phyloP scores from a whole-genome alignment of 2,888 invertebrate species.

The Sclerodermus sp. region DNA sequence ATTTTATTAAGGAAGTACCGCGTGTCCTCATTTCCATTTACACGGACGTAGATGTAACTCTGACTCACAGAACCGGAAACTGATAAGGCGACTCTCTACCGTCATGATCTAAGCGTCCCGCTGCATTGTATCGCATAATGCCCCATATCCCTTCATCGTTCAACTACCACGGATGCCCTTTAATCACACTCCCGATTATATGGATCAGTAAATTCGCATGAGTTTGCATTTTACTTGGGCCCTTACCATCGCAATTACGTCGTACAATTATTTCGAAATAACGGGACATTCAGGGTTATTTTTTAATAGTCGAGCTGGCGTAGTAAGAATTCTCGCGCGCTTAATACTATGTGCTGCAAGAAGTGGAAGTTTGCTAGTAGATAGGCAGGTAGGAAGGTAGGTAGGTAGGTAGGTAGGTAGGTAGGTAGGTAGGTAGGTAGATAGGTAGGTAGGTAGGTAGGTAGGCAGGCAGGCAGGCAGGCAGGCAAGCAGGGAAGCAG shows the following conservation, averaged over 20 bases:
- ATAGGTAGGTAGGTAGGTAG: no score
- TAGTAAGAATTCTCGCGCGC: no score
- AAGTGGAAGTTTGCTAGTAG: no score
- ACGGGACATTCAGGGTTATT: conserved; percentile 1
- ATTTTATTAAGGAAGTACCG: conserved; percentile 19
- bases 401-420: no score
- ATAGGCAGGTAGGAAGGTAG: no score
- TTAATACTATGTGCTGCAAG: no score
- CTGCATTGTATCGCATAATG: background rate
- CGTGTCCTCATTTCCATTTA: conserved; percentile 22
- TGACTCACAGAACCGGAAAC: conserved; percentile 16
- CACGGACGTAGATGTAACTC: conserved; percentile 18
- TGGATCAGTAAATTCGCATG: no score
- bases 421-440: no score
- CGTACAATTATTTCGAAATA: conserved; percentile 1
- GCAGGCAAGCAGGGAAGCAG: no score
- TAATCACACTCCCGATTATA: background rate
- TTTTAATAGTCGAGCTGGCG: no score
- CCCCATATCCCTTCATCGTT: background rate
- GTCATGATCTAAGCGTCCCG: conserved; percentile 10
- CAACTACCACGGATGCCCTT: background rate
- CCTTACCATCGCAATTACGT: conserved; percentile 1
- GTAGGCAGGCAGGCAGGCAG: no score
- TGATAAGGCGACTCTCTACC: conserved; percentile 15
- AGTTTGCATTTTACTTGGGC: no score